These are phyloP conservation scores for Timema cristinae DNA, from an alignment of 2,888 invertebrate species.

Conservation along the genomic window DNA sequence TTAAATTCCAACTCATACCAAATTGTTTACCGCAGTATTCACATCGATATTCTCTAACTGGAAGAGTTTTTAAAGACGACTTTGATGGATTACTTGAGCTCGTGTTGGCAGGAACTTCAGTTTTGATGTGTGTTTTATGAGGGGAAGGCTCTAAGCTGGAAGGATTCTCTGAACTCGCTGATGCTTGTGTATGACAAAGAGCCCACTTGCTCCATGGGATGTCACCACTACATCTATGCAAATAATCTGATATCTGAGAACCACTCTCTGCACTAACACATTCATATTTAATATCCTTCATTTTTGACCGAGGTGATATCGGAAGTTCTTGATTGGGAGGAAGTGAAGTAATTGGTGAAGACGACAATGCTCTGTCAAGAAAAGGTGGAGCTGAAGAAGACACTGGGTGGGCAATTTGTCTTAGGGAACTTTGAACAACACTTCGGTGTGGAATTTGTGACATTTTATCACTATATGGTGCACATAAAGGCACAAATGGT, in stretches of 20 bases:
- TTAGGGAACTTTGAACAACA: slow-evolving; percentile 1
- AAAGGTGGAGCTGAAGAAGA: slow-evolving; percentile 75
- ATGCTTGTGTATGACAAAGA: slow-evolving; percentile 61
- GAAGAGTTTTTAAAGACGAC: slow-evolving; percentile 42
- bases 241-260: slow-evolving; percentile 38
- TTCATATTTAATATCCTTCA: slow-evolving; percentile 58
- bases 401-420: slow-evolving; percentile 56
- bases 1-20: slow-evolving; percentile 90
- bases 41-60: slow-evolving; percentile 80
- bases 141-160: slow-evolving; percentile 21
- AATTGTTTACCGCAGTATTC: slow-evolving; percentile 88
- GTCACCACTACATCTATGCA: slow-evolving; percentile 10
- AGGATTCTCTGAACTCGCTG: slow-evolving; percentile 34
- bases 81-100: not conserved
- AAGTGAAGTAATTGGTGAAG: slow-evolving; percentile 55
- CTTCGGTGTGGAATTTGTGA: slow-evolving; percentile 25
- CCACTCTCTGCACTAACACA: slow-evolving; percentile 55
- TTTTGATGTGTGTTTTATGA: slow-evolving; percentile 36
- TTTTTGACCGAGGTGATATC: slow-evolving; percentile 44
- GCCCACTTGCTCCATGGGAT: slow-evolving; percentile 48
- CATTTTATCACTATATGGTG: slow-evolving; percentile 69
- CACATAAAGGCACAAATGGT: slow-evolving; percentile 78
- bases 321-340: slow-evolving; percentile 47
- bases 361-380: slow-evolving; percentile 33
- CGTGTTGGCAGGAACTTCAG: slow-evolving; percentile 20